phyloP scores from a whole-genome alignment of 2,888 invertebrate genomes.

The Argyra leucocephala region DNA sequence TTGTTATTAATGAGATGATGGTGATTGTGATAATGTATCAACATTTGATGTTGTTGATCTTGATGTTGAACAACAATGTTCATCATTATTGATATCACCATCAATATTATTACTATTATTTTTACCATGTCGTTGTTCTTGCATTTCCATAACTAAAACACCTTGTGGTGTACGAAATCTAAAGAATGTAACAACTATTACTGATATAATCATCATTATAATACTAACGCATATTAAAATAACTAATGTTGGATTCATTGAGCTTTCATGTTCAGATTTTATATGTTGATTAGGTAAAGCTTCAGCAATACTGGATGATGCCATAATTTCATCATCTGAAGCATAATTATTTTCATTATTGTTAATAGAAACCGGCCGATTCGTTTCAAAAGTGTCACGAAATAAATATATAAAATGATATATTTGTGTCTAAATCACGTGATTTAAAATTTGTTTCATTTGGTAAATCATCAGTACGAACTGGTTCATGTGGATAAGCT shows the following conservation, averaged over 20 bases:
- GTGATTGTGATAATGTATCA: neutral
- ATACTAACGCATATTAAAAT: conserved; percentile 33
- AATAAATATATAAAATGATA: conserved; percentile 23
- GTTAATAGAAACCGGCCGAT: conserved; percentile 21
- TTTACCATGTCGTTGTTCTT: conserved; percentile 37
- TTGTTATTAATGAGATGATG: neutral
- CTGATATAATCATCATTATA: conserved; percentile 33
- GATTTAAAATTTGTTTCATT: conserved; percentile 11
- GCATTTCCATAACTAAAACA: conserved; percentile 40
- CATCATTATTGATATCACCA: conserved; percentile 28
- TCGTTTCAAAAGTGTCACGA: conserved; percentile 23
- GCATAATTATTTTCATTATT: conserved; percentile 30
- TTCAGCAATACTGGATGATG: conserved; percentile 29
- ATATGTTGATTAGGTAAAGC: conserved; percentile 24
- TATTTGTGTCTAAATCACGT: conserved; percentile 14
- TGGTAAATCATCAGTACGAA: neutral
- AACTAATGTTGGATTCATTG: conserved; percentile 30
- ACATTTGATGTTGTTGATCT: neutral
- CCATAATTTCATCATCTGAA: conserved; percentile 33
- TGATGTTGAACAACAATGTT: neutral
- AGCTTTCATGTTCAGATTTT: conserved; percentile 17
- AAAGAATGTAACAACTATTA: conserved; percentile 26
- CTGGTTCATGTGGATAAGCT: neutral
- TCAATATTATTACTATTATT: conserved; percentile 33
- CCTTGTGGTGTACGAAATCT: conserved; percentile 30